These are phyloP conservation scores for Argopecten irradians DNA, from an alignment of 1,140 invertebrate species.

Conservation along the genomic window DNA sequence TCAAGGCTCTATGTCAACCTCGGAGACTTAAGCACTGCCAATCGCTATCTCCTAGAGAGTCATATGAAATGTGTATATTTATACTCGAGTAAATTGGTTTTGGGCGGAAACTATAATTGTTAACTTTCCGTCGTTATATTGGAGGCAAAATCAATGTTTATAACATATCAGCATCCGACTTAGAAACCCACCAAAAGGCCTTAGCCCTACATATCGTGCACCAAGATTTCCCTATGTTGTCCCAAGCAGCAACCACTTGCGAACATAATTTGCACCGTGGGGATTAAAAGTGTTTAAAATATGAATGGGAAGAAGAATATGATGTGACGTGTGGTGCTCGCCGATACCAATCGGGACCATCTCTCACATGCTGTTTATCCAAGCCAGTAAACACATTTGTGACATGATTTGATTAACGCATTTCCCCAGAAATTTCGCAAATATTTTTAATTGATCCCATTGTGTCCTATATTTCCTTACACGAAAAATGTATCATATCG, in stretches of 20 bases:
- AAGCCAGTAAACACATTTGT: slow-evolving; percentile 36
- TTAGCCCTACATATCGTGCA: slow-evolving; percentile 46
- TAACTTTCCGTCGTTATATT: slow-evolving; percentile 3
- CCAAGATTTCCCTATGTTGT: slow-evolving; percentile 51
- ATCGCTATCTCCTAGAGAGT: background rate
- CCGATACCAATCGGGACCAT: slow-evolving; percentile 35
- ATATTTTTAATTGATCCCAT: slow-evolving; percentile 56
- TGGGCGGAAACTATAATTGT: background rate
- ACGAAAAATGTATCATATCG: too few relatives aligned
- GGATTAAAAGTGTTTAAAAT: slow-evolving; percentile 58
- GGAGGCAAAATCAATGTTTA: background rate
- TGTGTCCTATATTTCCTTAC: too few relatives aligned
- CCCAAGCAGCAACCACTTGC: slow-evolving; percentile 50
- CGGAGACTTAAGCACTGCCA: background rate
- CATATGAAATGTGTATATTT: slow-evolving; percentile 16
- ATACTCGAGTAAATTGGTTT: slow-evolving; percentile 4
- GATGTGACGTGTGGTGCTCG: slow-evolving; percentile 43
- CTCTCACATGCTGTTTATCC: slow-evolving; percentile 37
- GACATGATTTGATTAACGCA: slow-evolving; percentile 49
- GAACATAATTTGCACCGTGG: slow-evolving; percentile 55
- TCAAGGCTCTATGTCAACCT: background rate
- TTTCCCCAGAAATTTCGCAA: slow-evolving; percentile 45
- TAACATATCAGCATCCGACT: background rate
- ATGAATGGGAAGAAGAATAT: slow-evolving; percentile 52
- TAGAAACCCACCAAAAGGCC: slow-evolving; percentile 36